Evolutionary conservation across 2,113 vertebrate species (phyloP).

Genomic region (Albula goreensis): DNA sequence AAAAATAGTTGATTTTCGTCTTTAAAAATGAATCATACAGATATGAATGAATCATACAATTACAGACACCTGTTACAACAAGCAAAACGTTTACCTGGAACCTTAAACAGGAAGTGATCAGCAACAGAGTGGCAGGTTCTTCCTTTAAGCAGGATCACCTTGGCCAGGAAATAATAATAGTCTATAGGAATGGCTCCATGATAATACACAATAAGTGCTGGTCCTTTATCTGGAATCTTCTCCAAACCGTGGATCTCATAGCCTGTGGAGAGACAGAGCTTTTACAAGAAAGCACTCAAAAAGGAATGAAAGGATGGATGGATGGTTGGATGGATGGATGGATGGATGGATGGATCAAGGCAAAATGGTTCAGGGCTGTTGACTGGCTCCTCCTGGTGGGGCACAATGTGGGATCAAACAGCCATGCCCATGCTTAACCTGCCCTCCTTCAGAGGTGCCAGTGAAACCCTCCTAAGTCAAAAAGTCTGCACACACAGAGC

Average conservation of each 20-base stretch:
- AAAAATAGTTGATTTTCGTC: too few relatives aligned
- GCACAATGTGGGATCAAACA: too few relatives aligned
- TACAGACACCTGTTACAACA: not conserved
- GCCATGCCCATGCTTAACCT: too few relatives aligned
- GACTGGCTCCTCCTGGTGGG: too few relatives aligned
- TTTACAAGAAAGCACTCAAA: not conserved
- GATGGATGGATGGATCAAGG: too few relatives aligned
- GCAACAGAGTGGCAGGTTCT: constrained; percentile 88
- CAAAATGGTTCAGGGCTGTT: too few relatives aligned
- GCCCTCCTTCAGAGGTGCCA: too few relatives aligned
- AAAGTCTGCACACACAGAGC: too few relatives aligned
- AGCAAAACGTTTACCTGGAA: constrained; percentile 62
- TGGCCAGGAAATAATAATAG: constrained; percentile 89
- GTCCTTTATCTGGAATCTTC: constrained; percentile 77
- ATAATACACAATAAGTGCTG: constrained; percentile 92
- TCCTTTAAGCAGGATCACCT: constrained; percentile 78
- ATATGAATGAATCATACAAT: not conserved
- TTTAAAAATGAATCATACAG: not conserved
- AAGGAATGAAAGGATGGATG: too few relatives aligned
- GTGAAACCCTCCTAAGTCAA: too few relatives aligned
- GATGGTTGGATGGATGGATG: too few relatives aligned
- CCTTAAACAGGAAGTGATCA: constrained; percentile 84
- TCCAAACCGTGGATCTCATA: constrained; percentile 76
- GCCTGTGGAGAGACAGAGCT: constrained; percentile 51
- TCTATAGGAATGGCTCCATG: constrained; percentile 93